Evolutionary conservation across 2,888 invertebrate species (phyloP).

Genomic region (Gibbula magus): DNA sequence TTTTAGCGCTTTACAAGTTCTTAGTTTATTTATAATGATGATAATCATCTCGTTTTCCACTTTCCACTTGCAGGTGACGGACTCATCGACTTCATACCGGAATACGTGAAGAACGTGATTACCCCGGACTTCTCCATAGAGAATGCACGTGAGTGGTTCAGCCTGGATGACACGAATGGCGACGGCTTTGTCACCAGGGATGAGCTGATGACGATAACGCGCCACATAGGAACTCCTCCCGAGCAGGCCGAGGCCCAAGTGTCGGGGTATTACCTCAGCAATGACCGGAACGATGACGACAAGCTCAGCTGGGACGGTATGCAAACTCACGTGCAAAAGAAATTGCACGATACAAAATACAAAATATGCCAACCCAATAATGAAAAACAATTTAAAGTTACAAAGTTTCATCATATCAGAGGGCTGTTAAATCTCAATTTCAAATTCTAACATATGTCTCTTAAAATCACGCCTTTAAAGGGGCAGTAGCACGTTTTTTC

Average conservation of each 20-base stretch:
- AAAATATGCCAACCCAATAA: too few species aligned
- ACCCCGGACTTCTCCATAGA: conserved; percentile 54
- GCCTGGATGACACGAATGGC: conserved; percentile 61
- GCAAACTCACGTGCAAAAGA: too few species aligned
- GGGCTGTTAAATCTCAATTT: too few species aligned
- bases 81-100: conserved; percentile 65
- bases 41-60: too few species aligned
- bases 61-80: conserved; percentile 54
- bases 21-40: too few species aligned
- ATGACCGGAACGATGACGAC: conserved; percentile 58
- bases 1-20: too few species aligned
- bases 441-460: too few species aligned
- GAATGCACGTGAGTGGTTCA: conserved; percentile 63
- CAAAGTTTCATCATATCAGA: too few species aligned
- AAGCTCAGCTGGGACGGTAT: conserved; percentile 62
- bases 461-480: too few species aligned
- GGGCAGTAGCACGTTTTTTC: too few species aligned
- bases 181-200: conserved; percentile 59
- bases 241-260: conserved; percentile 57
- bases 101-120: conserved; percentile 61
- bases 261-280: conserved; percentile 60
- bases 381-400: too few species aligned
- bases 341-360: too few species aligned
- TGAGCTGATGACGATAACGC: conserved; percentile 58
- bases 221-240: conserved; percentile 55